A percentile compares a stretch with the other conserved stretches of the same genome.
phyloP scores from a whole-genome alignment of 1,140 invertebrate species.

The Hyposmocoma kahamanoa region DNA sequence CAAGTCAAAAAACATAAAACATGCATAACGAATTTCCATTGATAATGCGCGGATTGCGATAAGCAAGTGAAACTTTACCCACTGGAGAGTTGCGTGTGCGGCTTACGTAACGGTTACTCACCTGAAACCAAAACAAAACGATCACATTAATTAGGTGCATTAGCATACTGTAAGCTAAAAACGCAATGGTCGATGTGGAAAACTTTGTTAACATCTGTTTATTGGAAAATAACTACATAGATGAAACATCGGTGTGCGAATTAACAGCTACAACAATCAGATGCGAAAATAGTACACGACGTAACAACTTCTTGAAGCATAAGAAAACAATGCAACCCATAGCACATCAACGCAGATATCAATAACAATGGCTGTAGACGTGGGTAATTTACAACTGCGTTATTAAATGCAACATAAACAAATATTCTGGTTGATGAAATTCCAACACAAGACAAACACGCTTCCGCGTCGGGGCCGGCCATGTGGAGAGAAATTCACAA shows the following conservation, averaged over 20 bases:
- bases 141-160: conserved; percentile 15
- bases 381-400: no score
- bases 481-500: conserved; percentile 36
- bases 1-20: no score
- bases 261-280: no score
- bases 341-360: no score
- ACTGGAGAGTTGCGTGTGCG: conserved; percentile 7
- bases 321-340: no score
- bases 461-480: conserved; percentile 39
- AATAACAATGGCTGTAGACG: no score
- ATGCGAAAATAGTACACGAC: no score
- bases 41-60: conserved; percentile 8
- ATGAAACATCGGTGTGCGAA: no score
- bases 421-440: conserved; percentile 43
- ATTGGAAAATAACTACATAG: no score
- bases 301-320: no score
- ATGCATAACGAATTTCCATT: conserved; percentile 2
- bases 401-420: conserved; percentile 32
- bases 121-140: conserved; percentile 33
- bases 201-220: no score
- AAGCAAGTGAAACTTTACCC: conserved; percentile 15
- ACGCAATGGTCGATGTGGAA: conserved; percentile 18
- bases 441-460: conserved; percentile 40
- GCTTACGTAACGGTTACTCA: conserved; percentile 31
- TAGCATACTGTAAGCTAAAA: neutral